Conservation (phyloP, 2,113 vertebrate genomes). For the Clarias macrocephalus region DNA sequence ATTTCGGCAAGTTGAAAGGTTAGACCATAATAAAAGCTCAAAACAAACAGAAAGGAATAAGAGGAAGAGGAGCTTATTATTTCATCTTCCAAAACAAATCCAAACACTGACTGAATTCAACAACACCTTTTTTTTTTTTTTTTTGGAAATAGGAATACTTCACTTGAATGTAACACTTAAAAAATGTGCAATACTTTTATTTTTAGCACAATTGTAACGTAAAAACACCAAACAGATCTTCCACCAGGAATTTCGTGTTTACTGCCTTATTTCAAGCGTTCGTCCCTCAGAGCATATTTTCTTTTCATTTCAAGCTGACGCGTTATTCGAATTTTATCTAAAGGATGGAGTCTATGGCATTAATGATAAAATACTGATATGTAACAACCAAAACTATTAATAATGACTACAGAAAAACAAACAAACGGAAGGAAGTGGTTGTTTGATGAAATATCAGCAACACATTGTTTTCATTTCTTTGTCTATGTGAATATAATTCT, state of each 20-base stretch:
- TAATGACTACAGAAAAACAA: background rate
- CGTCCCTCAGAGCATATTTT: background rate
- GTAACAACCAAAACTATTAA: slow-evolving; percentile 46
- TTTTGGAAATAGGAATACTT: background rate
- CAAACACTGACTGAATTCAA: background rate
- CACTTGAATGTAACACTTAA: background rate
- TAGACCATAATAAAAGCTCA: slow-evolving; percentile 3
- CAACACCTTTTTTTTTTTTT: background rate
- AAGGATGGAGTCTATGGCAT: slow-evolving; percentile 52
- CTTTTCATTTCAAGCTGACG: background rate
- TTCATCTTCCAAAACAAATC: slow-evolving; percentile 9
- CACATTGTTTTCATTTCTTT: slow-evolving; percentile 70
- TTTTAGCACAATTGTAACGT: background rate
- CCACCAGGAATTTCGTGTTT: background rate
- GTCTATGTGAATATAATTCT: slow-evolving; percentile 69
- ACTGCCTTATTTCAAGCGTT: background rate
- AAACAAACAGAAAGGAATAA: slow-evolving; percentile 25
- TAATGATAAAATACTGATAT: slow-evolving; percentile 55
- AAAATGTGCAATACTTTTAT: no score
- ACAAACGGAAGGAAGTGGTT: slow-evolving; percentile 66
- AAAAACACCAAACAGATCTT: background rate
- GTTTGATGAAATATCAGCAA: slow-evolving; percentile 66
- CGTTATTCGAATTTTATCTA: slow-evolving; percentile 3
- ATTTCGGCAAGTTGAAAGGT: slow-evolving; percentile 29
- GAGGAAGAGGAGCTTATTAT: background rate